Conservation (phyloP, 2,797 vertebrate species). For the Apogon hyalosoma region DNA sequence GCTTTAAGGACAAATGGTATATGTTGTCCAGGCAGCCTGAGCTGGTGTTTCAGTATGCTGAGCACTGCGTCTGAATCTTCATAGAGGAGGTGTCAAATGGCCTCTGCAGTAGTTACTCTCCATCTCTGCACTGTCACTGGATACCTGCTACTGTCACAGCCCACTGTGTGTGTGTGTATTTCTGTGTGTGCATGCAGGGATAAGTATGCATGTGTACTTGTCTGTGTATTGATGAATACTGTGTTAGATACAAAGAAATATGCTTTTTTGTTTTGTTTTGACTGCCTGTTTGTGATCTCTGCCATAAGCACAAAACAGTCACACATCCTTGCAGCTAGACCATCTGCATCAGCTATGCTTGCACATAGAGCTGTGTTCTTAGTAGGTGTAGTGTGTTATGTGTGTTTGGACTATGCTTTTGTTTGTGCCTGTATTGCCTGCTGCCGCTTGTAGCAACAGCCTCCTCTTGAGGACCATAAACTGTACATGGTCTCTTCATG, state of each 20-base stretch:
- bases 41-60: constrained; percentile 43
- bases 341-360: not conserved
- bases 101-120: constrained; percentile 69
- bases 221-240: constrained; percentile 12
- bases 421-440: constrained; percentile 6
- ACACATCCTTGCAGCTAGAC: not conserved
- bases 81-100: constrained; percentile 68
- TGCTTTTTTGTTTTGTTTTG: not conserved
- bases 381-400: not conserved
- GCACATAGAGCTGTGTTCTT: not conserved
- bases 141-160: constrained; percentile 53
- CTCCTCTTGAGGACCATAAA: constrained; percentile 40
- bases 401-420: not conserved
- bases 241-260: constrained; percentile 20
- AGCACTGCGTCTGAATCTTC: constrained; percentile 55
- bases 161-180: constrained; percentile 11
- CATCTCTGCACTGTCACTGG: constrained; percentile 51
- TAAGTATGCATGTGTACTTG: constrained; percentile 6
- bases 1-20: constrained; percentile 8
- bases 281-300: not conserved
- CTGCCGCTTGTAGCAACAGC: constrained; percentile 11
- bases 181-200: constrained; percentile 16
- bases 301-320: not conserved
- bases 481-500: constrained; percentile 40
- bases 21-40: constrained; percentile 18